A percentile compares a stretch with the other conserved stretches of the same genome.
Conservation (phyloP, 2,113 vertebrate species). For the Chauna torquata region DNA sequence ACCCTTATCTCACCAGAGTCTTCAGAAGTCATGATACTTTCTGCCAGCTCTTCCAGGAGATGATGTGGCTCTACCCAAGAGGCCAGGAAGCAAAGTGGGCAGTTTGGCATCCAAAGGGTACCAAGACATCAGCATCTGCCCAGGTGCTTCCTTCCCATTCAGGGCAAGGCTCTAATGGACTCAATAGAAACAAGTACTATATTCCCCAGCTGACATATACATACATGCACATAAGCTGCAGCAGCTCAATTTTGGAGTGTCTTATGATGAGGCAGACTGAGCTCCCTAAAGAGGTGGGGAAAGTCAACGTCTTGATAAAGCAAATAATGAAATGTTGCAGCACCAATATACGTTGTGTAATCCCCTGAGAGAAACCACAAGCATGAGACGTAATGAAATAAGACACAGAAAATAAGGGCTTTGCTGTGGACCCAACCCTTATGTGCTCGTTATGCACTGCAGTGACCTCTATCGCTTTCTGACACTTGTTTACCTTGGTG, state of each 20-base stretch:
- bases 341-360: not conserved
- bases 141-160: not conserved
- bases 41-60: not conserved
- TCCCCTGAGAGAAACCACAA: constrained; percentile 17
- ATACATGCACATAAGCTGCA: not conserved
- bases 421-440: not conserved
- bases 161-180: not conserved
- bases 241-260: not conserved
- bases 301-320: constrained; percentile 24
- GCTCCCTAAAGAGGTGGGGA: not conserved
- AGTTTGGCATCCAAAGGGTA: not conserved
- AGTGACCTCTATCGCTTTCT: not conserved
- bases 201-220: not conserved
- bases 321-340: constrained; percentile 53
- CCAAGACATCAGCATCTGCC: accelerated
- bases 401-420: not conserved
- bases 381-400: not conserved
- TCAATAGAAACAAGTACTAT: not conserved
- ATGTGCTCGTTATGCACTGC: not conserved
- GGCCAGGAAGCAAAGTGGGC: accelerated
- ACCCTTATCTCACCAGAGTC: not conserved
- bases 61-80: not conserved
- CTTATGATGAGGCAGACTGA: not conserved
- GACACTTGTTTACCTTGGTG: not conserved
- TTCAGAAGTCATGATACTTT: not conserved